phyloP scores from a whole-genome alignment of 2,797 vertebrate species.

The Coreius guichenoti region DNA sequence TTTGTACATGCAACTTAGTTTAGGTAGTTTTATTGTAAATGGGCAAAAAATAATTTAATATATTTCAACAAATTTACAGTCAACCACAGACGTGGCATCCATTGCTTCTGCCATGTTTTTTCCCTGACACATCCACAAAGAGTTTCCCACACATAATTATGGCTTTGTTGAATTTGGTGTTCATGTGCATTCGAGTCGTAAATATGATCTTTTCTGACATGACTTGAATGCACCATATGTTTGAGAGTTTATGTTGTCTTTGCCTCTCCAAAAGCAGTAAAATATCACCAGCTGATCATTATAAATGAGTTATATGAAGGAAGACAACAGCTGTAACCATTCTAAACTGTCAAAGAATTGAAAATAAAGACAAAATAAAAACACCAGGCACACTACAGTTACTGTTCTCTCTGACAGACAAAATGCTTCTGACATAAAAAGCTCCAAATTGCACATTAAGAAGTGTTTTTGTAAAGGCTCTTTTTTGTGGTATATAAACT shows the following conservation, averaged over 20 bases:
- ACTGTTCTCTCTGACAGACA: too few species aligned
- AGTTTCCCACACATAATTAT: neutral
- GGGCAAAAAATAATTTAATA: too few species aligned
- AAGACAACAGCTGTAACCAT: neutral
- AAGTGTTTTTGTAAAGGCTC: neutral
- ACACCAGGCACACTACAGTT: neutral
- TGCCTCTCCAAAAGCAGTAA: constrained; percentile 59
- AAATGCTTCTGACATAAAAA: neutral
- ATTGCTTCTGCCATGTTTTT: neutral
- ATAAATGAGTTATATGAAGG: neutral
- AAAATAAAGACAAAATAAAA: neutral
- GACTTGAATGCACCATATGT: neutral
- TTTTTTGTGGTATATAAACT: neutral
- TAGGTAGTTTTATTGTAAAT: too few species aligned
- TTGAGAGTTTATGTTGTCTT: neutral
- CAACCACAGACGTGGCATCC: too few species aligned
- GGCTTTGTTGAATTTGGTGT: neutral
- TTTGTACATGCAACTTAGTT: too few species aligned
- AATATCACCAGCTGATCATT: constrained; percentile 83
- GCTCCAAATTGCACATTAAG: neutral
- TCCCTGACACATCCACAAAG: neutral
- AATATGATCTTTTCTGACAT: neutral
- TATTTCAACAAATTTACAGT: too few species aligned
- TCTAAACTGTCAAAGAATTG: neutral
- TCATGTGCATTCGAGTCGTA: neutral